These are phyloP conservation scores for Excalfactoria chinensis DNA, from an alignment of 2,113 vertebrate genomes.

Conservation along the genomic window DNA sequence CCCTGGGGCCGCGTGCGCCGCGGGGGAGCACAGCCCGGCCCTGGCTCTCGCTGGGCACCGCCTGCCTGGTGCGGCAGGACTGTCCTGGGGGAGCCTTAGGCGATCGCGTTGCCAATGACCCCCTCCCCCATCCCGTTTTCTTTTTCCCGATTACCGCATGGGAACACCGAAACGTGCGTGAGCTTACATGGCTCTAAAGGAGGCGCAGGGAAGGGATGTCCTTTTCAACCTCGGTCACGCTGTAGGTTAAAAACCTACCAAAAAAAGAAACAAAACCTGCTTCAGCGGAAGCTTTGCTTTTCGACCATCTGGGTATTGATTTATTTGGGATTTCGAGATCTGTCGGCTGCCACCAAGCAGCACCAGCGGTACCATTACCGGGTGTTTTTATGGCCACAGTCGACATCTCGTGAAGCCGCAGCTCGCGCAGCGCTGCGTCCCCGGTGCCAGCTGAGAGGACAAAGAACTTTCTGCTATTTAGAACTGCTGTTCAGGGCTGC, in stretches of 20 bases:
- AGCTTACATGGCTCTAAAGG: not conserved
- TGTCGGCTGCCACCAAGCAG: not conserved
- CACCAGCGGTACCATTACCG: fast-evolving
- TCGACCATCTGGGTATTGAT: not conserved
- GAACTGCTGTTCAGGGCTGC: conserved; percentile 29
- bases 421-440: not conserved
- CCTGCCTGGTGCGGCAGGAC: not conserved
- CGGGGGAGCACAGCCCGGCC: not conserved
- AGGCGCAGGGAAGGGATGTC: not conserved
- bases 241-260: not conserved
- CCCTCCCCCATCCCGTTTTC: not conserved
- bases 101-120: not conserved
- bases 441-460: conserved; percentile 14
- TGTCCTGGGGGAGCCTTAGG: not conserved
- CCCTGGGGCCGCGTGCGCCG: not conserved
- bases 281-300: not conserved
- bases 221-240: not conserved
- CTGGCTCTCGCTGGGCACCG: not conserved
- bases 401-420: not conserved
- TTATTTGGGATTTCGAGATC: not conserved
- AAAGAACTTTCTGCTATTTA: conserved; percentile 41
- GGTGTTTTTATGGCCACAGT: not conserved
- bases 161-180: not conserved
- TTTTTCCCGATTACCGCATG: not conserved
- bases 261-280: not conserved